Percentiles rank a stretch among this genome's conserved stretches.
Evolutionary conservation across 2,797 vertebrate genomes (phyloP).

Genomic region (Sciurus carolinensis): DNA sequence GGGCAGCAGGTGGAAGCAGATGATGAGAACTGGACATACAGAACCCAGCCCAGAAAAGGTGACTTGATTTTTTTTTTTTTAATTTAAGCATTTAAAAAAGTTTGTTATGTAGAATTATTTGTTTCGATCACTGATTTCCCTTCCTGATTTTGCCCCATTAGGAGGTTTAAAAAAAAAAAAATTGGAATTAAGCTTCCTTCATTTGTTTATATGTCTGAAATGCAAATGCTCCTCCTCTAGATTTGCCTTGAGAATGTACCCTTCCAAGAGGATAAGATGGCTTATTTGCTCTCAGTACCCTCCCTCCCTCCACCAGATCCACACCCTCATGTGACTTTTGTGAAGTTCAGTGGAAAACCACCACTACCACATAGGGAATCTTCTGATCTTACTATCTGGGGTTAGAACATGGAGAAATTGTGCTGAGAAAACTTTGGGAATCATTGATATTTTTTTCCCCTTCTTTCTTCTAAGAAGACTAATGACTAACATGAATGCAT

Average conservation of each 20-base stretch:
- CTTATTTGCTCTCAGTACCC: not conserved
- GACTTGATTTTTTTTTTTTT: constrained; percentile 84
- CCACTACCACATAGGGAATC: not conserved
- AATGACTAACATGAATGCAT: not conserved
- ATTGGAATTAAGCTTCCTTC: not conserved
- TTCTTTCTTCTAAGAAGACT: constrained; percentile 27
- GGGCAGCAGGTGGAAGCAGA: constrained; percentile 89
- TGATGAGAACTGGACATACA: constrained; percentile 94
- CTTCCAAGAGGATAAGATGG: not conserved
- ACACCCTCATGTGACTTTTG: not conserved
- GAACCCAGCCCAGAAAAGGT: constrained; percentile 95
- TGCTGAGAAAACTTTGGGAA: not conserved
- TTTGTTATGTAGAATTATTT: constrained; percentile 53
- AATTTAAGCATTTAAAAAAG: constrained; percentile 39
- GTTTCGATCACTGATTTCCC: constrained; percentile 38
- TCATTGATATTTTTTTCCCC: not conserved
- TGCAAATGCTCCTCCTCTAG: not conserved
- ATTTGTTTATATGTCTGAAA: not conserved
- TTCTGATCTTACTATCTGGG: not conserved
- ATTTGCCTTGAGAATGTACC: not conserved
- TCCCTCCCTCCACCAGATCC: fast-evolving
- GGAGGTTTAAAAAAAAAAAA: not conserved
- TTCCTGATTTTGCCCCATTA: not conserved
- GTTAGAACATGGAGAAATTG: not conserved
- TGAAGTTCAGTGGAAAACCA: constrained; percentile 9